Percentiles rank a stretch among this genome's conserved stretches.
These are phyloP conservation scores for Loripinus fragilis DNA, from an alignment of 2,888 invertebrate genomes.

Conservation along the genomic window DNA sequence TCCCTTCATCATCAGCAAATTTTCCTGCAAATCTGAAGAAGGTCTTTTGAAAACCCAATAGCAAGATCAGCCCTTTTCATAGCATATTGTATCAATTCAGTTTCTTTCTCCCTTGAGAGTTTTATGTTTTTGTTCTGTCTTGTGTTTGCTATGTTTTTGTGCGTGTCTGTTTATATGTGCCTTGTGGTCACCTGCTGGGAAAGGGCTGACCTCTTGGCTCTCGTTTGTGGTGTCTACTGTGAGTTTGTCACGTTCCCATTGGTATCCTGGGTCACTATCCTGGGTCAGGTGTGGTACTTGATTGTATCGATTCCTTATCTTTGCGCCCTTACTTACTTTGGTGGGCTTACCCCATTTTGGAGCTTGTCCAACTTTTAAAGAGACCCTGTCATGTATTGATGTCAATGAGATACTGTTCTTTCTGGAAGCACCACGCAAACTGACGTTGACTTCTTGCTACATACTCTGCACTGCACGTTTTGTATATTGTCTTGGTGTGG, in stretches of 20 bases:
- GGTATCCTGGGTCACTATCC: too few species aligned
- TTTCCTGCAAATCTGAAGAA: conserved; percentile 30
- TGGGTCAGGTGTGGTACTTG: too few species aligned
- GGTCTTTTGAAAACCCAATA: conserved; percentile 26
- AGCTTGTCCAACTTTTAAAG: conserved; percentile 1
- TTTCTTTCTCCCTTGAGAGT: conserved; percentile 6
- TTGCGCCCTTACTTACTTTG: not conserved
- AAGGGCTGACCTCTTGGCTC: too few species aligned
- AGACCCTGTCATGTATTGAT: conserved; percentile 24
- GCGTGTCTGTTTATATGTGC: too few species aligned
- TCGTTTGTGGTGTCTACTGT: too few species aligned
- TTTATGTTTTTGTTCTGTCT: too few species aligned
- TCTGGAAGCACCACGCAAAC: conserved; percentile 14
- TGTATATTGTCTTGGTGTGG: conserved; percentile 6
- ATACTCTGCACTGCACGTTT: not conserved
- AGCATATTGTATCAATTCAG: conserved; percentile 20
- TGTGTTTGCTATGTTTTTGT: too few species aligned
- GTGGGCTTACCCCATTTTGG: conserved; percentile 30
- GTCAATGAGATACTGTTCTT: conserved; percentile 24
- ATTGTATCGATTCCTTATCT: conserved; percentile 20
- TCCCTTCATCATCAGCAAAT: conserved; percentile 26
- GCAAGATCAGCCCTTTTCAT: conserved; percentile 25
- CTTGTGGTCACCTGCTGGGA: too few species aligned
- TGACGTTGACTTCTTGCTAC: conserved; percentile 11
- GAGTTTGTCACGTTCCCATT: too few species aligned